Conservation (phyloP, 2,113 vertebrate genomes). For the Prionailurus viverrinus region DNA sequence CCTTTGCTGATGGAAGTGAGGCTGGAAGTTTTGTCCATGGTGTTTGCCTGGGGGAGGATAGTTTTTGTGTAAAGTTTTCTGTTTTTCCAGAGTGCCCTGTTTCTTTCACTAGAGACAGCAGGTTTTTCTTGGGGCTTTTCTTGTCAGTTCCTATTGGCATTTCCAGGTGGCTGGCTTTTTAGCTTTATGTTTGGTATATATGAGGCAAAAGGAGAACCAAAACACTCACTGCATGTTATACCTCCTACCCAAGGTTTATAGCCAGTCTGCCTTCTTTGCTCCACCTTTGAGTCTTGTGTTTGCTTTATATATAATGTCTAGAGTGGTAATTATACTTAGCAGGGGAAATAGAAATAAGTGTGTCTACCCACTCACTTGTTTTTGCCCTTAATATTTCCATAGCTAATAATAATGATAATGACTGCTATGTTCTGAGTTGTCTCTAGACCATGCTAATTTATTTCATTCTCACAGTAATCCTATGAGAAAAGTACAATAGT, state of each 20-base stretch:
- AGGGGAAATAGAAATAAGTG: neutral
- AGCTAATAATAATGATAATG: neutral
- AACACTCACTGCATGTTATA: neutral
- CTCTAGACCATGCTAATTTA: neutral
- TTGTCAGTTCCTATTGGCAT: neutral
- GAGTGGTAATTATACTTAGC: neutral
- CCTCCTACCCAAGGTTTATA: neutral
- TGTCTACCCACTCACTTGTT: neutral
- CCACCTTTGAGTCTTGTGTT: neutral
- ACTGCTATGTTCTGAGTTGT: neutral
- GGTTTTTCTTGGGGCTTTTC: neutral
- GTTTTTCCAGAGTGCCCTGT: neutral
- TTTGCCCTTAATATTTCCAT: neutral
- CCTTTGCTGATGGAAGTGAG: neutral
- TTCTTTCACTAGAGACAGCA: neutral
- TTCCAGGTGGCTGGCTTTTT: neutral
- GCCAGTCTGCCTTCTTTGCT: neutral
- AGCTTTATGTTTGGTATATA: neutral
- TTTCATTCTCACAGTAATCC: constrained; percentile 3
- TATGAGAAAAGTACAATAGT: neutral
- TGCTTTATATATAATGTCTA: neutral
- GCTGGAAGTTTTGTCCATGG: neutral
- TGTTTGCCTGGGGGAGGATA: neutral
- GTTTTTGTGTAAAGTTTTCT: neutral
- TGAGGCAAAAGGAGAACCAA: neutral